phyloP scores from a whole-genome alignment of 2,888 invertebrate species.

The Andrena praecox region DNA sequence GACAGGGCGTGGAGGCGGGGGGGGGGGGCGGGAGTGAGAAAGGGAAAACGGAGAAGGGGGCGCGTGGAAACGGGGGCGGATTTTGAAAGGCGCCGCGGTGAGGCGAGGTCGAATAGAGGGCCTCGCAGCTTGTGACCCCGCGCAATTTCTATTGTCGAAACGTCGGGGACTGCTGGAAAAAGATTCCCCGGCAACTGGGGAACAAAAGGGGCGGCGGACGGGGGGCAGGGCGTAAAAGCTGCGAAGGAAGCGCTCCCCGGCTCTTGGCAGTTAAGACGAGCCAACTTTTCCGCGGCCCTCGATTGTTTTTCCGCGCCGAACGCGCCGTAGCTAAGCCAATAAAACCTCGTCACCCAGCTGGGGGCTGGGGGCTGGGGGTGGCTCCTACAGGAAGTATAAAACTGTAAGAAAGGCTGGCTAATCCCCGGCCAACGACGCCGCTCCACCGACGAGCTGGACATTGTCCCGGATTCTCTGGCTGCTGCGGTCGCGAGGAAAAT shows the following conservation, averaged over 20 bases:
- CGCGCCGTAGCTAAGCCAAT: slow-evolving; percentile 70
- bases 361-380: neutral
- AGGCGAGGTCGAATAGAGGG: slow-evolving; percentile 40
- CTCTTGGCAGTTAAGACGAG: slow-evolving; percentile 72
- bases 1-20: neutral
- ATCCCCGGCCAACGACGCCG: slow-evolving; percentile 66
- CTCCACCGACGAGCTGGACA: slow-evolving; percentile 60
- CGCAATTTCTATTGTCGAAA: slow-evolving; percentile 75
- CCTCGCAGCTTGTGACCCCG: slow-evolving; percentile 41
- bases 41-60: neutral
- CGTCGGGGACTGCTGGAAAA: slow-evolving; percentile 60
- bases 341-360: slow-evolving; percentile 64
- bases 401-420: slow-evolving; percentile 70
- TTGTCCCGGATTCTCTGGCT: slow-evolving; percentile 48
- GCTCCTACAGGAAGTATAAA: slow-evolving; percentile 65
- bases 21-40: neutral
- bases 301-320: slow-evolving; percentile 76
- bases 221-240: slow-evolving; percentile 66
- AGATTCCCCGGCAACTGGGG: slow-evolving; percentile 37
- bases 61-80: slow-evolving; percentile 33
- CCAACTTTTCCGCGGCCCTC: slow-evolving; percentile 74
- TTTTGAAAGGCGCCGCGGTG: slow-evolving; percentile 54
- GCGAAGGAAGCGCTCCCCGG: slow-evolving; percentile 44
- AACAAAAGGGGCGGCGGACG: slow-evolving; percentile 24
- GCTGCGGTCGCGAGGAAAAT: slow-evolving; percentile 1